Conservation (phyloP, 2,888 invertebrate genomes). For the Frankliniella fusca region DNA sequence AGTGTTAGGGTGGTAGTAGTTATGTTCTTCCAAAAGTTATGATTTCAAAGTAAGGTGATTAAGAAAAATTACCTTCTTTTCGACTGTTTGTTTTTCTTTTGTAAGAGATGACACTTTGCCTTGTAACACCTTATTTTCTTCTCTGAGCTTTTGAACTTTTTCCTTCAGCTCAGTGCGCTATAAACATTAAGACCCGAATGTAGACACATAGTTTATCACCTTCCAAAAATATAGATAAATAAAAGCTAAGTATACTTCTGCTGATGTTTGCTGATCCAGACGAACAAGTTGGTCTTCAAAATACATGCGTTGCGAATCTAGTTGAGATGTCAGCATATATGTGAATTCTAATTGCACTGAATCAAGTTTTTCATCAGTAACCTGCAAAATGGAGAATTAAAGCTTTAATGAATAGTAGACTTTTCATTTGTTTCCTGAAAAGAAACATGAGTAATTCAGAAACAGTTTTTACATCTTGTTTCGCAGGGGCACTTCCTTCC, state of each 20-base stretch:
- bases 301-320: slow-evolving; percentile 88
- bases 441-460: neutral
- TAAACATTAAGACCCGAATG: slow-evolving; percentile 28
- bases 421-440: neutral
- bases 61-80: slow-evolving; percentile 56
- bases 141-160: slow-evolving; percentile 52
- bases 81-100: slow-evolving; percentile 64
- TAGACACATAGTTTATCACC: too few relatives aligned
- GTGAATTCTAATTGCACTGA: slow-evolving; percentile 95
- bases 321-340: slow-evolving; percentile 88
- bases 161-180: slow-evolving; percentile 49
- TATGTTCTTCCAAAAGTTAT: neutral
- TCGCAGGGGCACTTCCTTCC: slow-evolving; percentile 55
- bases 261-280: slow-evolving; percentile 46
- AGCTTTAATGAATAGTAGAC: neutral
- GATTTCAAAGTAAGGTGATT: neutral
- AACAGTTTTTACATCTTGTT: slow-evolving; percentile 31
- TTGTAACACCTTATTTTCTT: slow-evolving; percentile 49
- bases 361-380: slow-evolving; percentile 77
- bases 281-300: slow-evolving; percentile 75
- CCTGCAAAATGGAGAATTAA: slow-evolving; percentile 39
- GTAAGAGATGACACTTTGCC: slow-evolving; percentile 46
- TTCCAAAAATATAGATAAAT: too few relatives aligned
- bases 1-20: slow-evolving; percentile 2
- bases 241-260: slow-evolving; percentile 36